phyloP scores from a whole-genome alignment of 2,797 vertebrate species.

The Sebastes diploproa region DNA sequence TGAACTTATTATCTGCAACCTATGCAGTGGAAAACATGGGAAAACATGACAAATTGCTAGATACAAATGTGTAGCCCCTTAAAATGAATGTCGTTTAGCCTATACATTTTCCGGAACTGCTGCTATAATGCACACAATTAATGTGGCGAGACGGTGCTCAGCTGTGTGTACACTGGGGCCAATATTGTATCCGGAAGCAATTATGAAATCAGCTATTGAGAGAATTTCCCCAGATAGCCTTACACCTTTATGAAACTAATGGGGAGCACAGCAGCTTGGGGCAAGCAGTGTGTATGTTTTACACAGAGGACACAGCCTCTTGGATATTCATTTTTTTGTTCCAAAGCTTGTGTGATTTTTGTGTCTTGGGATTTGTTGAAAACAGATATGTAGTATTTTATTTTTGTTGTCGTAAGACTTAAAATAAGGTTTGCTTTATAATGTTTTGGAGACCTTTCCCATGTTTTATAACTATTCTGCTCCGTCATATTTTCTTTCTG shows the following conservation, averaged over 20 bases:
- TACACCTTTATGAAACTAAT: constrained; percentile 63
- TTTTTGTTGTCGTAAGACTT: not conserved
- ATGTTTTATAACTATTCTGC: not conserved
- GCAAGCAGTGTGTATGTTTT: constrained; percentile 3
- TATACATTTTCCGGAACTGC: constrained; percentile 35
- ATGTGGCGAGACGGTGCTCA: constrained; percentile 39
- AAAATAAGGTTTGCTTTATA: not conserved
- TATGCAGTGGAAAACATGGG: not conserved
- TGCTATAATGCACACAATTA: constrained; percentile 58
- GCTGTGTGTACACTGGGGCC: constrained; percentile 44
- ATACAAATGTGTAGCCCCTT: constrained; percentile 16
- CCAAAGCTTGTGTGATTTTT: not conserved
- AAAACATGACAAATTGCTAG: constrained; percentile 43
- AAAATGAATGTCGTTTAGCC: constrained; percentile 51
- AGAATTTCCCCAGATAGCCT: constrained; percentile 67
- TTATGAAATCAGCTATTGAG: constrained; percentile 71
- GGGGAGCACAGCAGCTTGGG: constrained; percentile 25
- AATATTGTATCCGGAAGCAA: constrained; percentile 68
- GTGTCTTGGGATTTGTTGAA: not conserved
- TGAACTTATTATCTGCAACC: not conserved
- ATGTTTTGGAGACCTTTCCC: not conserved
- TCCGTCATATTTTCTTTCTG: not conserved
- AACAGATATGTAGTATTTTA: not conserved
- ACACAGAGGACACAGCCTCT: constrained; percentile 12
- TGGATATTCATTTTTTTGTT: constrained; percentile 2